phyloP scores from a whole-genome alignment of 2,888 invertebrate species.

The Apamea sordens region DNA sequence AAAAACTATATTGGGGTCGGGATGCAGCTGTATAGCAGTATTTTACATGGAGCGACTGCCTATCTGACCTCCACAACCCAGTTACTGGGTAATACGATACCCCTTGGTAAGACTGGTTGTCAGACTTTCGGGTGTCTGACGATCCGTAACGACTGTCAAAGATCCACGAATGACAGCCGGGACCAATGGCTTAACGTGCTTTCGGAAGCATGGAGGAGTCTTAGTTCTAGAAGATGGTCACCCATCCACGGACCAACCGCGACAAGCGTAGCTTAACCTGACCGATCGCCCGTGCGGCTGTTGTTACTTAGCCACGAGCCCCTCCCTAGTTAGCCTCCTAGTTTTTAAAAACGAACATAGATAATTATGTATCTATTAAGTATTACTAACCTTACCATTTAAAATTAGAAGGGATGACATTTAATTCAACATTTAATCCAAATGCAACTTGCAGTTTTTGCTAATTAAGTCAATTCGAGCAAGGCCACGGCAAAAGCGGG shows the following conservation, averaged over 20 bases:
- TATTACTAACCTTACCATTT: conserved; percentile 34
- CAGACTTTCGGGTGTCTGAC: too few species aligned
- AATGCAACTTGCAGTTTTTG: conserved; percentile 41
- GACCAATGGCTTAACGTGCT: too few species aligned
- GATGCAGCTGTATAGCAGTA: neutral
- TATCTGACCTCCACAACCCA: neutral
- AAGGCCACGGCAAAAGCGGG: conserved; percentile 34
- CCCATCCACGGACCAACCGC: too few species aligned
- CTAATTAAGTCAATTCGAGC: conserved; percentile 29
- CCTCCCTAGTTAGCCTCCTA: neutral
- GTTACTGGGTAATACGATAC: too few species aligned
- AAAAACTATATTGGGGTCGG: neutral
- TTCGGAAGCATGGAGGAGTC: too few species aligned
- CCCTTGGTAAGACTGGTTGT: too few species aligned
- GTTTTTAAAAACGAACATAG: neutral
- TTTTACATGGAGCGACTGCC: neutral
- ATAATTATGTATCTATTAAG: neutral
- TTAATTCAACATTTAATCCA: conserved; percentile 11
- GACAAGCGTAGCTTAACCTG: too few species aligned
- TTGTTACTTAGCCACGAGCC: too few species aligned
- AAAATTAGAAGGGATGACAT: conserved; percentile 52
- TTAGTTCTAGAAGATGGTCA: too few species aligned
- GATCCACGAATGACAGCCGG: too few species aligned
- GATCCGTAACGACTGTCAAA: too few species aligned
- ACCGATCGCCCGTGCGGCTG: too few species aligned